phyloP scores from a whole-genome alignment of 2,888 invertebrate species.

The Autographa gamma region DNA sequence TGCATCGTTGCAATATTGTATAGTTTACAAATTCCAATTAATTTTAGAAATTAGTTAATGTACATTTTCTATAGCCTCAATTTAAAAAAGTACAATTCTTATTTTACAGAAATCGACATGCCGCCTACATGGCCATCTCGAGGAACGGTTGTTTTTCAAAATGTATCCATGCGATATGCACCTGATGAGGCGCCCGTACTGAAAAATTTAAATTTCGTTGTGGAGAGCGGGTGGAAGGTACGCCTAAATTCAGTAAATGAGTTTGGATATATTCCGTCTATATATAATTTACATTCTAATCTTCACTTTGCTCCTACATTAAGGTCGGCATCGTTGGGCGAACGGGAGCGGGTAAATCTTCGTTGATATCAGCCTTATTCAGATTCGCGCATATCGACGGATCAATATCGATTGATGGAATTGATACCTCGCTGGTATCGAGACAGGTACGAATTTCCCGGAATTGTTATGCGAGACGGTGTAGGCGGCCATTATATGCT shows the following conservation, averaged over 20 bases:
- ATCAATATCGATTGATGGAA: conserved; percentile 90
- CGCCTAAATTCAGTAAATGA: background rate
- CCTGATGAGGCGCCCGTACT: conserved; percentile 90
- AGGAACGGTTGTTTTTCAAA: conserved; percentile 89
- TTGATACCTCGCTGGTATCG: conserved; percentile 88
- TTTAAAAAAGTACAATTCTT: conserved; percentile 13
- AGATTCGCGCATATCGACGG: conserved; percentile 91
- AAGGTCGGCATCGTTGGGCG: conserved; percentile 91
- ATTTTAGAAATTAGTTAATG: too few species aligned
- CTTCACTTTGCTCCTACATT: conserved; percentile 16
- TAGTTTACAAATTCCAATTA: too few species aligned
- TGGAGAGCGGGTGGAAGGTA: conserved; percentile 86
- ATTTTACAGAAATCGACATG: conserved; percentile 82
- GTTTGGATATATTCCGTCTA: background rate
- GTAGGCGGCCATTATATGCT: conserved; percentile 34
- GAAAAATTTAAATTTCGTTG: conserved; percentile 76
- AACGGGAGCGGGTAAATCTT: conserved; percentile 93
- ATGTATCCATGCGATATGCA: conserved; percentile 90
- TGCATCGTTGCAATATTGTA: conserved; percentile 25
- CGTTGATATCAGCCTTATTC: conserved; percentile 92
- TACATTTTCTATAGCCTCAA: too few species aligned
- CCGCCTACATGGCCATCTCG: conserved; percentile 90
- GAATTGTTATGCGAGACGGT: conserved; percentile 27
- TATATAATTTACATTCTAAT: background rate
- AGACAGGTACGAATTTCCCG: conserved; percentile 78